Base-by-base conservation (phyloP, 2,797 vertebrate species). In the Perdix hodgsoniae region DNA sequence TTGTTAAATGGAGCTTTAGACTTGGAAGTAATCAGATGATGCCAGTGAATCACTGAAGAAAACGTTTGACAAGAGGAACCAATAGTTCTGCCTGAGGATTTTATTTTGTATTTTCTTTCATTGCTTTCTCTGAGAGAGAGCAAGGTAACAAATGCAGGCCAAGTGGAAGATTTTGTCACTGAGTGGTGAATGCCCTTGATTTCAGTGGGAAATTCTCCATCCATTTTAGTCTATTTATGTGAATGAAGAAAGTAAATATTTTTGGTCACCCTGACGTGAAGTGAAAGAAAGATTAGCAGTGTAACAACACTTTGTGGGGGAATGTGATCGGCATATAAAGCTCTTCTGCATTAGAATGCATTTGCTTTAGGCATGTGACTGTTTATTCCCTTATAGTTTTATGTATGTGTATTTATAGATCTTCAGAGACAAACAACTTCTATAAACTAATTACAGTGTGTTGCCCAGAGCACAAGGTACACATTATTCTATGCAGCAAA, bases 401-500 rank as follows among this genome's bases (percentile, higher is more conserved):
- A 57, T 89, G 65, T 71, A 52, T 49, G 74, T 56, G 31, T 91
- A 95, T 94, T 96, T 94, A 87, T 82, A 93, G 85, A 61, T 37
- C 85, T 74, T 71, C 75, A 78, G 93, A 89, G 93, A 86, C 87
- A 94, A 96, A 91, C 73, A 74, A 57, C 65, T 86, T 92, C 87
- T 72, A 91, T 91, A 86, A 90, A 95, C 60, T 92, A 90, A 96
- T 91, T 86, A 82, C 39, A 37, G 27, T 37, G 24, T 84, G 82
- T n/a, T 91, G 75, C 78, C 83, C 93, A 77, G 74, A 95, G 90
- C 64, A 72, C 86, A 86, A 67, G 83, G 84, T 78, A 85, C 91
- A 69, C 71, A 61, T 65, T 71, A 93, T 86, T 61, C 84, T 72
- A n/a, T 23, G 56, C 52, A 31, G 42, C 1, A 74, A 70, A 90